Evolutionary conservation across 1,140 invertebrate species (phyloP), one percentile per base, ranked within the genome.

Genomic region (Trichonephila inaurata): DNA sequence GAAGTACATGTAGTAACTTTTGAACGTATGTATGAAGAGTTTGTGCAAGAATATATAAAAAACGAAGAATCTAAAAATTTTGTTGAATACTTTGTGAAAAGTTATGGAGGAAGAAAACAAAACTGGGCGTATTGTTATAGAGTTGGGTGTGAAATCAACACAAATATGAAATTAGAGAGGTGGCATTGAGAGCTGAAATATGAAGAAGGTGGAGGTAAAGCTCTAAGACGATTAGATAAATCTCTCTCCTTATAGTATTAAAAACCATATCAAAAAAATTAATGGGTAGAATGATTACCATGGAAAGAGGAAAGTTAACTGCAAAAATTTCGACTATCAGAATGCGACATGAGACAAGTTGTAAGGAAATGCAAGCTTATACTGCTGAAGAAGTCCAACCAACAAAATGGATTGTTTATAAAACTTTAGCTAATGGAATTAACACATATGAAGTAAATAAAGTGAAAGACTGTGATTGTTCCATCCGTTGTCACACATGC

Each of bases 1-100:
- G 72, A 91, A 82, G 10, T n/a, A 5, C 58, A 91, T 24, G 14
- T 28, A 7, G 16, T 24, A 18, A 91, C 72, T 24, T 91, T 91
- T 82, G 21, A 82, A 60, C 60, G 1, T 5, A 1, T 44, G 7
- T 19, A n/a, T 40, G 33, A 44, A 21, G 21, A 40, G 3, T 51
- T 69, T 69, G 8, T 89, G 14, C 7, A 4, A 12, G 10, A 19
- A 28, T 28, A n/a, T 89, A 44, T 12, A 51, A 69, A 89, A 28
- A 61, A 89, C 8, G 62, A 66, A 6, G 0, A 51, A 51, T 5
- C 5, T n/a, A 61, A 5, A 94, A 10, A n/a, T n/a, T 69, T 69
- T 12, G 7, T 69, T 1, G 64, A 69, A 1, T 69, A 69, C n/a
- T 69, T 69, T 18, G 6, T 51, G 4, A 51, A 51, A 51, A 51